Conservation (phyloP, 2,797 vertebrate genomes). For the Chaetophractus vellerosus region DNA sequence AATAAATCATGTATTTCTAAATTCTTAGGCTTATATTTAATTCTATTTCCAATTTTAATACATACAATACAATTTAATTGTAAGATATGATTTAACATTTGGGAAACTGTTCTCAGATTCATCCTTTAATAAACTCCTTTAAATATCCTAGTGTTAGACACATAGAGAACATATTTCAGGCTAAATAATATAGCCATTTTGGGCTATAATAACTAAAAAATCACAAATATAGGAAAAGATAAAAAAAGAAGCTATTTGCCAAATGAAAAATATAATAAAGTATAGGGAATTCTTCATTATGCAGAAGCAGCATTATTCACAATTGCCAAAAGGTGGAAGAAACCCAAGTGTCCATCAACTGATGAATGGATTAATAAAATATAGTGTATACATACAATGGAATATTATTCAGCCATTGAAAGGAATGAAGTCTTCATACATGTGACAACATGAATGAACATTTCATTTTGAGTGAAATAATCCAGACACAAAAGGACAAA, state of each 20-base stretch:
- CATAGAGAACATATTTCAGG: background rate
- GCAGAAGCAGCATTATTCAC: background rate
- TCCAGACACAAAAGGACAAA: no score
- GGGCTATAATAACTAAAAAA: background rate
- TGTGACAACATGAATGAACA: no score
- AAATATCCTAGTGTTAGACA: background rate
- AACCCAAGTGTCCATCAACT: no score
- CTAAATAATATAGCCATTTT: background rate
- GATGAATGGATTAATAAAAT: no score
- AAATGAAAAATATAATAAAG: background rate
- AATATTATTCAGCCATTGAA: no score
- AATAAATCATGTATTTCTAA: background rate
- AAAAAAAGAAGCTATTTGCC: background rate
- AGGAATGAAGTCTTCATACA: no score
- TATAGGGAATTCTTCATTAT: background rate
- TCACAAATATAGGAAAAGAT: background rate
- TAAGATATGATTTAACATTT: background rate
- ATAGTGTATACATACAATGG: no score
- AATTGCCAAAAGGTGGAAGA: no score
- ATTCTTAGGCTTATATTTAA: background rate
- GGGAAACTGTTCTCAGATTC: background rate
- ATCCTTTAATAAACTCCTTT: background rate
- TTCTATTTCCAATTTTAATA: background rate
- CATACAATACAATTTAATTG: background rate
- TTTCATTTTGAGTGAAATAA: no score